phyloP scores from a whole-genome alignment of 1,140 invertebrate genomes.

The Pseudomyrmex pallidus region DNA sequence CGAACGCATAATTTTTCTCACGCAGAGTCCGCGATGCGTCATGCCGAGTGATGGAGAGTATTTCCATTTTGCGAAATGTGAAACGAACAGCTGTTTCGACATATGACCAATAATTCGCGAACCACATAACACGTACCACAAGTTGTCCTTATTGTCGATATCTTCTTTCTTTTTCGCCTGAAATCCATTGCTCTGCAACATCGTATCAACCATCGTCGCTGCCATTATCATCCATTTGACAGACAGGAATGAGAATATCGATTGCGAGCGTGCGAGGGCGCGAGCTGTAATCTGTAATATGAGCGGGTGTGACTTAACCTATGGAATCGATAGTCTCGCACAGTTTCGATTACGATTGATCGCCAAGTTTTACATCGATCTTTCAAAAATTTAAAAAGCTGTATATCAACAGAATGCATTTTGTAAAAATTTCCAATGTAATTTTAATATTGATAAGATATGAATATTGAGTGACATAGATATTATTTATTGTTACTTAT shows the following conservation, averaged over 20 bases:
- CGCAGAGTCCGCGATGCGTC: constrained; percentile 4
- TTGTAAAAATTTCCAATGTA: too few species aligned
- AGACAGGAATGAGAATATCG: constrained; percentile 65
- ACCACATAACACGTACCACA: constrained; percentile 86
- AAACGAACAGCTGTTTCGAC: neutral
- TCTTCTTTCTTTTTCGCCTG: constrained; percentile 88
- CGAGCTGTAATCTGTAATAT: too few species aligned
- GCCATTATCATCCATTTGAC: constrained; percentile 79
- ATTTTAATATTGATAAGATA: neutral
- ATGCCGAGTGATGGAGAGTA: constrained; percentile 8
- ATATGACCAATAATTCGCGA: neutral
- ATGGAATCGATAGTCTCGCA: neutral
- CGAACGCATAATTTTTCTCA: constrained; percentile 35
- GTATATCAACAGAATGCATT: too few species aligned
- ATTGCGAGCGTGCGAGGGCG: constrained; percentile 58
- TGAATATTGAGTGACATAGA: neutral
- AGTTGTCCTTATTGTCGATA: constrained; percentile 87
- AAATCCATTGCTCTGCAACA: constrained; percentile 87
- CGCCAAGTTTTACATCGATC: neutral
- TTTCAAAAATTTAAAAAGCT: neutral
- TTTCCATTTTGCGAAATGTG: neutral
- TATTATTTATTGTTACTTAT: constrained; percentile 30
- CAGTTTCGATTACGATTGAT: constrained; percentile 1
- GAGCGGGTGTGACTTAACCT: constrained; percentile 19
- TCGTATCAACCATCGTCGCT: constrained; percentile 76